Base-by-base conservation (phyloP, 2,113 vertebrate species). In the Nycticebus coucang region DNA sequence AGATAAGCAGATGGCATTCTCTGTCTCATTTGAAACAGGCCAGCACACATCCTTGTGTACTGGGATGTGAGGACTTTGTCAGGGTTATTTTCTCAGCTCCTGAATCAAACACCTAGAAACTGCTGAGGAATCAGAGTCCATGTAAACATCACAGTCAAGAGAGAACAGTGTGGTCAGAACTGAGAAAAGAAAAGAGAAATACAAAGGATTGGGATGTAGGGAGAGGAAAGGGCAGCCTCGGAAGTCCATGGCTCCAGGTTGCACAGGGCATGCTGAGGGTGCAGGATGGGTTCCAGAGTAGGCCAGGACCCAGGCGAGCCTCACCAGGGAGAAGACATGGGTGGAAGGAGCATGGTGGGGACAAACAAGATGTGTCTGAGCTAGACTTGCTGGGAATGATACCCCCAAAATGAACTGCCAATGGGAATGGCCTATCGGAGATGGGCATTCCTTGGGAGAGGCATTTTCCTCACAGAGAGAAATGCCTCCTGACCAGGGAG, bases 281-380 rank as follows among this genome's bases (percentile, higher is more conserved):
- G 11, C 13, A 33, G 45, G 37, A 59, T 11, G 12, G 14, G 6
- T 35, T 4, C n/a, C 33, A 33, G 33, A 18, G 33, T 55, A 60
- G 45, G 59, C 28, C 21, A 45, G 57, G 33, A 22, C 17, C 50
- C 24, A 62, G 26, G 45, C 8, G 9, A 35, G 28, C 30, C 64
- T 74, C 35, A 5, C 7, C 0, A 0, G 4, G 28, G 24, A 80
- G 4, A 10, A 22, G 2, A 33, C 0, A 1, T 1, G 3, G 24
- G 9, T 9, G 2, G 35, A 35, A 50, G 30, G 19, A 53, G 7
- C 2, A 35, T 2, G 57, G 37, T 12, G 15, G 7, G 0, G 5
- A 77, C 12, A 7, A 77, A n/a, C 2, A 0, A 17, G 41, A 4
- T 28, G 2, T 14, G 4, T 21, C 57, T 30, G 35, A 19, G 3